A percentile compares a stretch with the other conserved stretches of the same genome.
Conservation (phyloP, 2,113 vertebrate species). For the Synodontis membranacea region DNA sequence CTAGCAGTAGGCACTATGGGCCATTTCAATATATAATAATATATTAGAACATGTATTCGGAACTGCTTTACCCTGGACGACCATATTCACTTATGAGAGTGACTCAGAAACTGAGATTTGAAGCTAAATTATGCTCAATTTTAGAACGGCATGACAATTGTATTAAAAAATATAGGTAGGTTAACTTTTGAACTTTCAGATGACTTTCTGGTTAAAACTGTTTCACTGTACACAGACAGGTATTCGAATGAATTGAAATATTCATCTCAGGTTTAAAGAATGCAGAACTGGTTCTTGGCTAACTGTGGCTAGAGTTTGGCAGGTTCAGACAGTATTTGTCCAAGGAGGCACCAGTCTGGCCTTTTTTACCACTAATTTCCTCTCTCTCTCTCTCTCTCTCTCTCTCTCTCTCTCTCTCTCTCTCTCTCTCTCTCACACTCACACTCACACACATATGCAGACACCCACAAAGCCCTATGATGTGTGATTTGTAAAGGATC, state of each 20-base stretch:
- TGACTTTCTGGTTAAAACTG: not conserved
- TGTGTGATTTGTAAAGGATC: conserved; percentile 3
- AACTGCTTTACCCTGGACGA: not conserved
- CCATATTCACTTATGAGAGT: not conserved
- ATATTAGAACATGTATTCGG: not conserved
- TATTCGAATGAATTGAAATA: not conserved
- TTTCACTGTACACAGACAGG: not conserved
- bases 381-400: not conserved
- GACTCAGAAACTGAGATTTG: not conserved
- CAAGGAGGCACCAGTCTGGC: conserved; percentile 24
- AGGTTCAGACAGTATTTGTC: conserved; percentile 17
- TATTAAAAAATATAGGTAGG: not conserved
- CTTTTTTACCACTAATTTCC: not conserved
- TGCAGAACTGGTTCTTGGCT: not conserved
- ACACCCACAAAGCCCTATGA: not conserved
- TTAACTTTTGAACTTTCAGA: not conserved
- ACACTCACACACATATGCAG: not conserved
- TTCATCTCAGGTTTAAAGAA: not conserved
- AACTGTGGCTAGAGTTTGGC: not conserved
- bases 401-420: not conserved
- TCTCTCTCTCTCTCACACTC: not conserved
- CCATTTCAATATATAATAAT: too few relatives aligned
- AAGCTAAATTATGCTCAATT: not conserved
- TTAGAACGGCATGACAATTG: not conserved
- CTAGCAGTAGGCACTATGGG: too few relatives aligned